Base-by-base conservation (phyloP, 92 coral and sea anemone species). In the Hydrozoanthus gracilis region DNA sequence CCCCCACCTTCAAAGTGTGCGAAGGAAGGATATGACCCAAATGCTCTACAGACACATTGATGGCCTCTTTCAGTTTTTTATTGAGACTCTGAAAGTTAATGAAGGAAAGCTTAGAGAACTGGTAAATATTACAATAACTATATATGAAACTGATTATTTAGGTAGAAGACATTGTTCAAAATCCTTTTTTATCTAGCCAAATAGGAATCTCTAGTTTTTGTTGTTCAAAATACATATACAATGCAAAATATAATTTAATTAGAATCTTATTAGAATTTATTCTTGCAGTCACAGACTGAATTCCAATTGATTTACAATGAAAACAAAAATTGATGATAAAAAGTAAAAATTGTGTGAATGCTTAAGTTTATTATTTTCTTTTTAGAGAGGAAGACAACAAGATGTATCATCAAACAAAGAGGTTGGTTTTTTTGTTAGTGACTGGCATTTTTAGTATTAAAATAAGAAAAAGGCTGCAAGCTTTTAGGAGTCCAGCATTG, bases 11-110 rank as follows among this genome's bases (percentile, higher is more conserved):
- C 94, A 93, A 11, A 71, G 86, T 13, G 74, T 73, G 51, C 88
- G 99, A 76, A 93, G 91, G 85, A 93, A 90, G 89, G 96, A 96
- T 64, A 91, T 96, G 82, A 96, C 94, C 4, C 89, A 88, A 9
- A 94, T 91, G 44, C 75, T 96, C 16, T 88, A 90, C 78, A 78
- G 55, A 18, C 94, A 91, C 45, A 90, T 91, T 69, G 93, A 95
- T 20, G 94, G 88, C 44, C 67, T 96, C 72, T 96, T 96, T 72
- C 79, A 82, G 3, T 96, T 96, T 89, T 95, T 96, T 67, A 76
- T 96, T n/a, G 88, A 92, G 50, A 92, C 96, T 35, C 79, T 96
- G 48, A 85, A 86, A 76, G 55, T 79, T 17, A 93, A 80, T 78
- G 91, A 87, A 11, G 82, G 91, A 10, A 87, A 86, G 54, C 87